Evolutionary conservation across 2,888 invertebrate species (phyloP).

Genomic region (Mythimna loreyi): DNA sequence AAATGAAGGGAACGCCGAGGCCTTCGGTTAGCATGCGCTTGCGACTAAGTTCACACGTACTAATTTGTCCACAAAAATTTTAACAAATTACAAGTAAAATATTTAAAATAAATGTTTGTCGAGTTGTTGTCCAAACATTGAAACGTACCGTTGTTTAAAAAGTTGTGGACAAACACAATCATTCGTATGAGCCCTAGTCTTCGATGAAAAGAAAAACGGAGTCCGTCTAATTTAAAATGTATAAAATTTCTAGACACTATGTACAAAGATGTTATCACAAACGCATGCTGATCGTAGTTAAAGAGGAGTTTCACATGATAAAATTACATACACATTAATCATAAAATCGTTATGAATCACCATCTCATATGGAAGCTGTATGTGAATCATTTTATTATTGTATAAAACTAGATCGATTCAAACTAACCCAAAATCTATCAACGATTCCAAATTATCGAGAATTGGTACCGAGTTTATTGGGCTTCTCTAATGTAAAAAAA

Average conservation of each 20-base stretch:
- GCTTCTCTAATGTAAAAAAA: slow-evolving; percentile 77
- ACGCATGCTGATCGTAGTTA: slow-evolving; percentile 61
- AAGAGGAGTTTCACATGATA: slow-evolving; percentile 63
- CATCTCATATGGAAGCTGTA: slow-evolving; percentile 71
- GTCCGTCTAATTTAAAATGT: slow-evolving; percentile 9
- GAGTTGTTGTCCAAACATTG: slow-evolving; percentile 32
- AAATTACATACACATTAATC: slow-evolving; percentile 71
- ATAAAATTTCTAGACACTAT: too few species aligned
- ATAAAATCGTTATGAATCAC: slow-evolving; percentile 70
- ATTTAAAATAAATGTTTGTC: slow-evolving; percentile 49
- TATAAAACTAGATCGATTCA: slow-evolving; percentile 69
- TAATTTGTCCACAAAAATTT: slow-evolving; percentile 35
- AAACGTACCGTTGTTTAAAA: slow-evolving; percentile 37
- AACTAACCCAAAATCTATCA: slow-evolving; percentile 78
- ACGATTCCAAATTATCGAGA: slow-evolving; percentile 76
- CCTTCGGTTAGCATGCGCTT: slow-evolving; percentile 59
- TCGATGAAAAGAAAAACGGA: slow-evolving; percentile 7
- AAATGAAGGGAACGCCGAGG: slow-evolving; percentile 59
- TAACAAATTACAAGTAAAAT: slow-evolving; percentile 41
- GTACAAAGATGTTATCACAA: slow-evolving; percentile 53
- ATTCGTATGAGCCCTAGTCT: slow-evolving; percentile 6
- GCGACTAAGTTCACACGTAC: slow-evolving; percentile 37
- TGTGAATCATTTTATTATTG: slow-evolving; percentile 71
- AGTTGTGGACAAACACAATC: slow-evolving; percentile 37
- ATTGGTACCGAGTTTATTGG: slow-evolving; percentile 83